These are phyloP conservation scores for Galagoides demidoff DNA, from an alignment of 2,797 vertebrate genomes.

Conservation along the genomic window DNA sequence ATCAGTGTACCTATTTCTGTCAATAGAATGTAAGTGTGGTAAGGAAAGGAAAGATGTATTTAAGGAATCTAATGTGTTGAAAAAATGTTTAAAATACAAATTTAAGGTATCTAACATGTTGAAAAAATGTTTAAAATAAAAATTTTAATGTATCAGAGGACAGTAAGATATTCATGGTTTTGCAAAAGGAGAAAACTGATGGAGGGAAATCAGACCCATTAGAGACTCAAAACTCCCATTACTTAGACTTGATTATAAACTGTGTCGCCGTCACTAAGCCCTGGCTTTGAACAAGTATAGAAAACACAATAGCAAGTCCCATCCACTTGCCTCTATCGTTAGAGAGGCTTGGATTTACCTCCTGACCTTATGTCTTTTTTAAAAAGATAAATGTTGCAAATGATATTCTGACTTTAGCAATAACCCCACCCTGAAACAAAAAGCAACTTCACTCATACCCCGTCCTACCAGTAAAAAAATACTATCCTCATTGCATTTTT, in stretches of 20 bases:
- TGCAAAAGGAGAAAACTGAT: background rate
- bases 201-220: background rate
- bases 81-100: background rate
- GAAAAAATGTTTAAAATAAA: background rate
- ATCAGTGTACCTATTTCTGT: background rate
- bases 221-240: background rate
- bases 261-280: background rate
- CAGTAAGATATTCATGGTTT: background rate
- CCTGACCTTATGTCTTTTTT: background rate
- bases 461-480: background rate
- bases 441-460: background rate
- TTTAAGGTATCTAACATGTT: background rate
- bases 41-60: background rate
- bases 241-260: background rate
- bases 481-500: background rate
- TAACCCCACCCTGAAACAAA: background rate
- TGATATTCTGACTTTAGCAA: background rate
- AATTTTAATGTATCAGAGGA: background rate
- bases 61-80: background rate
- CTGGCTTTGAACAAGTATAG: background rate
- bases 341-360: constrained; percentile 2
- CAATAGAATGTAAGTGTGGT: background rate
- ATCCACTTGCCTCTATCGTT: background rate
- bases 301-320: background rate
- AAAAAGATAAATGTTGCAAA: background rate